These are phyloP conservation scores for Sorex maritimensis DNA, from an alignment of 2,797 vertebrate species.

Conservation along the genomic window DNA sequence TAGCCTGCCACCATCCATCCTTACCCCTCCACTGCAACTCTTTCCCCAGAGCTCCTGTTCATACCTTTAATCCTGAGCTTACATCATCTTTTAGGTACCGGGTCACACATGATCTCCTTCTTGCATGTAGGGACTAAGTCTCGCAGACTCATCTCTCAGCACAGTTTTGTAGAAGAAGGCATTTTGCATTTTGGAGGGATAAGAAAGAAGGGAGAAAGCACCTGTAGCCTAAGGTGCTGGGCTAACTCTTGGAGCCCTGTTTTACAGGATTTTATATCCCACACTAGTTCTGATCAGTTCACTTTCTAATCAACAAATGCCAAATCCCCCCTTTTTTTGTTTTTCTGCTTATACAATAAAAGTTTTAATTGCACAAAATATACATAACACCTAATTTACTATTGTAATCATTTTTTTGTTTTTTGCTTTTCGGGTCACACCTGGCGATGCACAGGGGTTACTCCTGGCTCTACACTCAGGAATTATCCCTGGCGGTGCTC, in stretches of 20 bases:
- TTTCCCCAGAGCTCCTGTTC: background rate
- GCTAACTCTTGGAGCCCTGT: background rate
- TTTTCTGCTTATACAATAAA: background rate
- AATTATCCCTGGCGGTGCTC: too few relatives aligned
- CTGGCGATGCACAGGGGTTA: too few relatives aligned
- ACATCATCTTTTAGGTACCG: background rate
- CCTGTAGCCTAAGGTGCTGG: background rate
- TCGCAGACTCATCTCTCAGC: background rate
- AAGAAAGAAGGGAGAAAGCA: background rate
- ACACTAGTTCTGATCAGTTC: background rate
- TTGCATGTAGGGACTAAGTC: background rate
- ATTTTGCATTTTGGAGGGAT: conserved; percentile 1
- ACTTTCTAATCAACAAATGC: conserved; percentile 16
- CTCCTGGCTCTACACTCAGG: too few relatives aligned
- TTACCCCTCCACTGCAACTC: too few relatives aligned
- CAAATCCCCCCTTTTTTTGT: background rate
- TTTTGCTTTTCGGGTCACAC: too few relatives aligned
- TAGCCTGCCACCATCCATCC: background rate
- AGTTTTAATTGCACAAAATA: conserved; percentile 39
- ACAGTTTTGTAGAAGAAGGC: background rate
- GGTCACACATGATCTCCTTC: background rate
- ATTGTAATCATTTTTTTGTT: conserved; percentile 24
- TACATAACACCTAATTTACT: background rate
- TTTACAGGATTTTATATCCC: conserved; percentile 17
- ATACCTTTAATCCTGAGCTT: background rate